Evolutionary conservation across 2,113 vertebrate genomes (phyloP), one percentile per base, ranked within the genome.

Genomic region (Sorex araneus): DNA sequence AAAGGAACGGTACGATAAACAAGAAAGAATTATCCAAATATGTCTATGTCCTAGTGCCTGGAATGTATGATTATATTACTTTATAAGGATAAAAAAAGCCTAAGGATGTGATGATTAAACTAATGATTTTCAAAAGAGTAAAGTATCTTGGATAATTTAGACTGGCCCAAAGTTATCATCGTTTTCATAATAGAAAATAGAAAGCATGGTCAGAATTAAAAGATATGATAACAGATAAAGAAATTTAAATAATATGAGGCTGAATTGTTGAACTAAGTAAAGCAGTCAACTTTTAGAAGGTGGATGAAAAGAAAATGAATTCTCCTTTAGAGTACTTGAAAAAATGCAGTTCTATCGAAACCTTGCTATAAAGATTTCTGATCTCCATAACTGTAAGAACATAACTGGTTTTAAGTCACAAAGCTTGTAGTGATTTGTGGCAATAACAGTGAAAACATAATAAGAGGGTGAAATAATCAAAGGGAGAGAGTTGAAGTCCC

Each of bases 391-490:
- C 8, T 13, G 25, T 73, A 84, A 74, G 10, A 36, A 70, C 12
- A 27, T 30, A 83, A 60, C 9, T 77, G 74, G 66, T 32, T 74
- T 64, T 70, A 87, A 34, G 23, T 3, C 40, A 75, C 28, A 69
- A 32, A 16, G 3, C n/a, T 50, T 73, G 32, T 18, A 25, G 25
- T 45, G 43, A 85, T 84, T 94, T 13, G 69, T 63, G 73, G 71
- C 1, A 74, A 21, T 40, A 74, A 21, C 3, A 87, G n/a, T 54
- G 6, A 1, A 60, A 90, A 83, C 34, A 60, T 90, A 69, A 78
- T 27, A 54, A 86, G 43, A 73, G 34, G 67, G 90, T 84, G 8
- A 94, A 78, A 70, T 50, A n/a, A 89, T 54, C 12, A 12, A 86
- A 19, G 11, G 0, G 2, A 30, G 50, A 82, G 30, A 80, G 13